phyloP scores from a whole-genome alignment of 2,797 vertebrate species.

The Hypotaenidia okinawae region DNA sequence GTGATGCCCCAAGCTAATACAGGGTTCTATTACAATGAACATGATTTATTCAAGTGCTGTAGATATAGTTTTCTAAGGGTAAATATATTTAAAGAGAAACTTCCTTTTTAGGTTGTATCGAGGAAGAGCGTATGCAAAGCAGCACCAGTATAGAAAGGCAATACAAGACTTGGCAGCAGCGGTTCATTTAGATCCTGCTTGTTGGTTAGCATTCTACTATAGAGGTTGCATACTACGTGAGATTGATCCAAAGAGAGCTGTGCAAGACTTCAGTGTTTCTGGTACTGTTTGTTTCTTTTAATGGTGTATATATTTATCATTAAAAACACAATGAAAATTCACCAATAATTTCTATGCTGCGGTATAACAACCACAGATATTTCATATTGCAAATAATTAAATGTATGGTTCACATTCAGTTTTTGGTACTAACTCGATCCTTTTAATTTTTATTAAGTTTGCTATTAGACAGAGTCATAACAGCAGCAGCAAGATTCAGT shows the following conservation, averaged over 20 bases:
- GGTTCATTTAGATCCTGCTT: conserved; percentile 77
- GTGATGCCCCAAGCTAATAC: background rate
- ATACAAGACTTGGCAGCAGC: conserved; percentile 76
- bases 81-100: background rate
- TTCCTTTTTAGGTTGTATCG: conserved; percentile 72
- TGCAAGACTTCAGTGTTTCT: conserved; percentile 83
- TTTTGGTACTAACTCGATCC: background rate
- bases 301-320: background rate
- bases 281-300: conserved; percentile 64
- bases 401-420: background rate
- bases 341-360: background rate
- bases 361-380: background rate
- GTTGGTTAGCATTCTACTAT: conserved; percentile 81
- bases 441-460: background rate
- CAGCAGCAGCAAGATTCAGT: background rate
- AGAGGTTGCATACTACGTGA: conserved; percentile 79
- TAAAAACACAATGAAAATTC: background rate
- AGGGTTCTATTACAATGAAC: background rate
- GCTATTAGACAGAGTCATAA: background rate
- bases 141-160: conserved; percentile 67
- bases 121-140: conserved; percentile 77
- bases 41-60: background rate
- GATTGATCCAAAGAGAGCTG: conserved; percentile 67
- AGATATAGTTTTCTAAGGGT: background rate
- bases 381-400: background rate